Evolutionary conservation across 2,797 vertebrate genomes (phyloP).

Genomic region (Simalia tracyae): DNA sequence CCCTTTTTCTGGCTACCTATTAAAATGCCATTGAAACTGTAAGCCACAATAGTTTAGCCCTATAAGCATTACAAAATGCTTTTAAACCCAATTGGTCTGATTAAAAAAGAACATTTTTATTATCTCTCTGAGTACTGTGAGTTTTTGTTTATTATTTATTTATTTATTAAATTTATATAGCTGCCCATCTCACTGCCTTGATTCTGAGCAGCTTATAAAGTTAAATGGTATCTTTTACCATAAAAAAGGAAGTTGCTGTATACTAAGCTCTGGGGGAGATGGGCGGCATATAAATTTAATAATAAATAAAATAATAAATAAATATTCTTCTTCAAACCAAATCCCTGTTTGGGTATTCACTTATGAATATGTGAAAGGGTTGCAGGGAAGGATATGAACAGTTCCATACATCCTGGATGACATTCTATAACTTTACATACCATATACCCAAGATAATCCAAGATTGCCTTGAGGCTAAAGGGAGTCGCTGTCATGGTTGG

Average conservation of each 20-base stretch:
- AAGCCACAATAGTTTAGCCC: background rate
- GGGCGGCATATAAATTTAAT: too few relatives aligned
- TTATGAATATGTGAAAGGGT: background rate
- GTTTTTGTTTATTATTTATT: background rate
- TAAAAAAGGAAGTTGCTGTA: too few relatives aligned
- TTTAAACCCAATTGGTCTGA: background rate
- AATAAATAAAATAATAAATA: too few relatives aligned
- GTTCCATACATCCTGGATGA: background rate
- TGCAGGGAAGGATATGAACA: background rate
- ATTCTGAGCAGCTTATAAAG: too few relatives aligned
- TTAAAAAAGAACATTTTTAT: background rate
- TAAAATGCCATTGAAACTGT: background rate
- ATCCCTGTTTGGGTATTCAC: background rate
- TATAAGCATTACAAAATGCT: background rate
- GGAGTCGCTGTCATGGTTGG: background rate
- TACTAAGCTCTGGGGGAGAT: too few relatives aligned
- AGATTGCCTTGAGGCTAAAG: background rate
- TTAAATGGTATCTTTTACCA: too few relatives aligned
- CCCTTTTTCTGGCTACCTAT: background rate
- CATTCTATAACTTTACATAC: background rate
- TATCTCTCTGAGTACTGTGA: background rate
- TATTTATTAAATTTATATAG: background rate
- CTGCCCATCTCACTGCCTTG: background rate
- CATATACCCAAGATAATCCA: background rate
- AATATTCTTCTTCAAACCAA: background rate